A percentile compares a stretch with the other conserved stretches of the same genome.
Conservation (phyloP, 2,113 vertebrate species). For the Spizaetus ornatus region DNA sequence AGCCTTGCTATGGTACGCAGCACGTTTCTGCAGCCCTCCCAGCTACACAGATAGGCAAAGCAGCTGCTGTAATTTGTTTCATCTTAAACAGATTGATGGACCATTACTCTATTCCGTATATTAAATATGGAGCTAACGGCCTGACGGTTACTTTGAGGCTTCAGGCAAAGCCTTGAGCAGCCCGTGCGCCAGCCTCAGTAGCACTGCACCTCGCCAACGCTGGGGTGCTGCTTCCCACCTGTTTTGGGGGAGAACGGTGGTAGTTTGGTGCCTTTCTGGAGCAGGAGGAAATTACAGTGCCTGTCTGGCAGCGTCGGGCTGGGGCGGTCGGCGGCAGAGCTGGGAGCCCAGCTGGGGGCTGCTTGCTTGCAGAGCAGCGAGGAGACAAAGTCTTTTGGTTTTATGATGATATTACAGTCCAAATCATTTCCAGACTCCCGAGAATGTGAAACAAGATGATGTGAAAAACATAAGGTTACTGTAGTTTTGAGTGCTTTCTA, state of each 20-base stretch:
- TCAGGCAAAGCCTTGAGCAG: not conserved
- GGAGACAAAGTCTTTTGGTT: not conserved
- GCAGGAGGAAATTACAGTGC: not conserved
- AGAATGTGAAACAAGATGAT: constrained; percentile 30
- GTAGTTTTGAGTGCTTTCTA: not conserved
- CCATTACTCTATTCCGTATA: too few relatives aligned
- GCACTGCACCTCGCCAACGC: rapidly evolving
- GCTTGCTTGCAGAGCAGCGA: not conserved
- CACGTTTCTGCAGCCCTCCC: not conserved
- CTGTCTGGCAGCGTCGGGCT: not conserved
- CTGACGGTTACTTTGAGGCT: not conserved
- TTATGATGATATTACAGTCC: not conserved
- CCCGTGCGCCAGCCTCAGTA: not conserved
- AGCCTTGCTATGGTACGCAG: not conserved
- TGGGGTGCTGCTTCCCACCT: not conserved
- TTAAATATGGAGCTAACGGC: not conserved
- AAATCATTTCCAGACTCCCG: constrained; percentile 17
- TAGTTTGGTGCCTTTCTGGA: not conserved
- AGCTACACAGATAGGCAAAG: not conserved
- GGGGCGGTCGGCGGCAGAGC: not conserved
- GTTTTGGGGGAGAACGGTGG: not conserved
- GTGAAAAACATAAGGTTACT: constrained; percentile 7
- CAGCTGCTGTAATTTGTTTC: not conserved
- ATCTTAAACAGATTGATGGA: not conserved
- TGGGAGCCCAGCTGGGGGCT: not conserved